Base-by-base conservation (phyloP, 2,797 vertebrate species). In the Falco peregrinus region DNA sequence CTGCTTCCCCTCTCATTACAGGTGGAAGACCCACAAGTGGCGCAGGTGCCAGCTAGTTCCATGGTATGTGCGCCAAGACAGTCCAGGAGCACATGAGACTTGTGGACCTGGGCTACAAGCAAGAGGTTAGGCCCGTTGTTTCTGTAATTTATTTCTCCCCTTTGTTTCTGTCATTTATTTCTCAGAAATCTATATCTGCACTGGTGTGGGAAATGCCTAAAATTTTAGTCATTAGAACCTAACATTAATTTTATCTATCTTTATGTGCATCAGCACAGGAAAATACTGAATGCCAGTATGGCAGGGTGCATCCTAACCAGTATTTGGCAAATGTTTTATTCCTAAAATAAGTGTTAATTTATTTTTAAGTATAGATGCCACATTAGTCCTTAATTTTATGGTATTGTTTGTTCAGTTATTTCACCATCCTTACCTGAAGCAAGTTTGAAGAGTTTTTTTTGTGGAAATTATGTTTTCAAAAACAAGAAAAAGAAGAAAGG, bases 21-120 rank as follows among this genome's bases (percentile, higher is more conserved):
- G 99, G 93, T 99, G 99, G 99, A 99, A 99, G 97, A 99, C 99
- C 7, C 99, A 99, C 97, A 99, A 99, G 82, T 99, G 99, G 99
- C 99, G 99, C 75, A 98, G 99, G 79, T 99, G 99, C 97, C 99
- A 99, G 81, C 97, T 99, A 73, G 99, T 99, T 2, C 99, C 99
- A 0, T 99, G 99, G 99, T 98, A 98, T 0, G 97, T 99, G 84
- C 98, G 99, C 12, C 99, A 99, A 84, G 98, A 98, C 75, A 98
- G 98, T 69, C 98, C 98, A 0, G 98, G 99, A 69, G 99, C 98
- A 3, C 99, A 99, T 70, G 99, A 99, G 97, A 98, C 98, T 26
- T 99, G 99, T 71, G 99, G 99, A 28, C 98, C 99, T 13, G 99
- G 99, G 70, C 98, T 99, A 37, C 99, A 99, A 89, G 99, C 99